phyloP scores from a whole-genome alignment of 2,113 vertebrate species.

The Cyanoliseus patagonus region DNA sequence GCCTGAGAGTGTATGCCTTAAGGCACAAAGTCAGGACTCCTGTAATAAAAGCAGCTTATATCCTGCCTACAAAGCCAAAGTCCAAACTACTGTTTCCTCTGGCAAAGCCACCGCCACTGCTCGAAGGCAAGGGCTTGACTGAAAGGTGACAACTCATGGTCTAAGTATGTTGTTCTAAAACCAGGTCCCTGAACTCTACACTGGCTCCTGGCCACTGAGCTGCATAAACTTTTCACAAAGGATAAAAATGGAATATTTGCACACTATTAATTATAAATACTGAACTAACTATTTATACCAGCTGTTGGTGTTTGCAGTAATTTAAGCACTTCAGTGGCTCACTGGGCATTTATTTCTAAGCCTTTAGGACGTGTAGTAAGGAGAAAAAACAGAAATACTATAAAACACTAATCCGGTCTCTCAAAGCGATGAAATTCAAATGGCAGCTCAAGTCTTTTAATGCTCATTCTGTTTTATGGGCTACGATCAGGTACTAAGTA shows the following conservation, averaged over 20 bases:
- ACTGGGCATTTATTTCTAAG: constrained; percentile 3
- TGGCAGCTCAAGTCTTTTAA: not conserved
- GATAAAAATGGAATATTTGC: not conserved
- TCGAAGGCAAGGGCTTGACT: not conserved
- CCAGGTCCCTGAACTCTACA: not conserved
- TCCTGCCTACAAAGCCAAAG: not conserved
- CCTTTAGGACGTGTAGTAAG: not conserved
- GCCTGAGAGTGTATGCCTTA: not conserved
- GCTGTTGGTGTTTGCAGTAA: not conserved
- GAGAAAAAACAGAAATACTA: not conserved
- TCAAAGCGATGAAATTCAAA: not conserved
- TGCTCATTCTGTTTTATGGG: not conserved
- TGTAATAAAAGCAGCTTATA: not conserved
- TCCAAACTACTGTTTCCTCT: not conserved
- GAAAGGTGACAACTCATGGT: not conserved
- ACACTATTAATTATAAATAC: not conserved
- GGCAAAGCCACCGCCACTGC: not conserved
- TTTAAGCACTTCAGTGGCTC: constrained; percentile 5
- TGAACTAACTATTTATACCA: not conserved
- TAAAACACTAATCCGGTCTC: not conserved
- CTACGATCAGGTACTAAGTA: not conserved
- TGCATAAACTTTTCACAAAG: not conserved
- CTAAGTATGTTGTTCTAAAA: not conserved
- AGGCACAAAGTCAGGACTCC: not conserved
- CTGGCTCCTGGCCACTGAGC: not conserved